Evolutionary conservation across 2,888 invertebrate genomes (phyloP), one percentile per base, ranked within the genome.

Genomic region (Griposia aprilina): DNA sequence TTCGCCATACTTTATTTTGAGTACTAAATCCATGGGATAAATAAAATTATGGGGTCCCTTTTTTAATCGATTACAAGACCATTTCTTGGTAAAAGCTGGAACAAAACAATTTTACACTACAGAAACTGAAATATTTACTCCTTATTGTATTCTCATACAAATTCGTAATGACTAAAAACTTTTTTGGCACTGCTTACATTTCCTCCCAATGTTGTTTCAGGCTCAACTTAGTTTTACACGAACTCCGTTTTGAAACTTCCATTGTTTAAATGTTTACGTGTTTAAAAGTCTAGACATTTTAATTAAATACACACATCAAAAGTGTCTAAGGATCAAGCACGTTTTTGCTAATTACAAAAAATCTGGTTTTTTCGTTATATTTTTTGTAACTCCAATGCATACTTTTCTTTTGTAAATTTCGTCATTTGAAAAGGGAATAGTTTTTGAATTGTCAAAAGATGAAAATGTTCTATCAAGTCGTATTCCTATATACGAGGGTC

Each of bases 211-310:
- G 69, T 77, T 83, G 70, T 50, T 87, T 78, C 68, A 83, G 55
- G 59, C 60, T 70, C 45, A 57, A 77, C 67, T 77, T 69, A 74
- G 65, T 68, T 72, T 67, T 45, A 63, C 60, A 76, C 57, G 52
- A 82, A 80, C 48, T 76, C 41, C n/a, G 45, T 41, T 66, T 78
- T 72, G 69, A 62, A 70, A 69, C 67, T 67, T 63, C 45, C 68
- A 72, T 65, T 74, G 82, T 76, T 76, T 77, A 59, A 74, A 77
- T 73, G 63, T 62, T 76, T 65, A 74, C 59, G 57, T 74, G 59
- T 57, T 78, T 70, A 73, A 76, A 80, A 68, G 82, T 63, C 68
- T 74, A 76, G 68, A 81, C 66, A 60, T 76, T 74, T 74, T 74
- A 78, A 83, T 85, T 80, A 74, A 76, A 36, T 36, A 36, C 30